Percentiles rank a stretch among this genome's conserved stretches.
phyloP scores from a whole-genome alignment of 2,888 invertebrate species.

The Clepsis dumicolana region DNA sequence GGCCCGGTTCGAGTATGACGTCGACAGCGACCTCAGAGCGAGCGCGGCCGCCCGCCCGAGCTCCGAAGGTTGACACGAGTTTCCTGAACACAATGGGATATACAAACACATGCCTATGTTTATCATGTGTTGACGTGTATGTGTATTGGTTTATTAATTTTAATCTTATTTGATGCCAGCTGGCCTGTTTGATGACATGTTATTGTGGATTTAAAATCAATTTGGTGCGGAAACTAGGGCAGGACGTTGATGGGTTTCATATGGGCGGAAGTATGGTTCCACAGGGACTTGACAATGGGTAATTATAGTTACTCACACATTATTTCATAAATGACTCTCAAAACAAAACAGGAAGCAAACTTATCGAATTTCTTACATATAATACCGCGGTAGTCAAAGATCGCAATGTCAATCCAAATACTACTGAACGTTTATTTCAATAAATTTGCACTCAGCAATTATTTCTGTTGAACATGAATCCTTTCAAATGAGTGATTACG shows the following conservation, averaged over 20 bases:
- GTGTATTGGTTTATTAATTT: slow-evolving; percentile 14
- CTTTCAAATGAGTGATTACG: no score
- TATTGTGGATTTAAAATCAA: neutral
- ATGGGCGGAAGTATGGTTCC: neutral
- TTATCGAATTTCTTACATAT: neutral
- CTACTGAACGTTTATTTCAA: neutral
- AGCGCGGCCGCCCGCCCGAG: slow-evolving; percentile 50
- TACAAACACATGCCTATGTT: slow-evolving; percentile 33
- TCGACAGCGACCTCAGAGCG: slow-evolving; percentile 66
- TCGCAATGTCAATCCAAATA: neutral
- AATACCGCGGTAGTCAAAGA: no score
- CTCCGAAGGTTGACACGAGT: slow-evolving; percentile 63
- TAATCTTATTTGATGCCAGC: slow-evolving; percentile 3
- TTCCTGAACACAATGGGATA: slow-evolving; percentile 54
- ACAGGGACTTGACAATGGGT: no score
- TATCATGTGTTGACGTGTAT: slow-evolving; percentile 17
- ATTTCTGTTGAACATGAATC: neutral
- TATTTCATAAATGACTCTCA: neutral
- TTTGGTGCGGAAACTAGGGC: neutral
- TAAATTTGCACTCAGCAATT: neutral
- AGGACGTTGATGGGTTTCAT: neutral
- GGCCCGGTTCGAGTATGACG: slow-evolving; percentile 76
- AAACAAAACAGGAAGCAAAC: neutral
- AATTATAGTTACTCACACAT: no score
- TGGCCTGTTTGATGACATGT: neutral